phyloP scores from a whole-genome alignment of 2,888 invertebrate species.

The Agrilus mali region DNA sequence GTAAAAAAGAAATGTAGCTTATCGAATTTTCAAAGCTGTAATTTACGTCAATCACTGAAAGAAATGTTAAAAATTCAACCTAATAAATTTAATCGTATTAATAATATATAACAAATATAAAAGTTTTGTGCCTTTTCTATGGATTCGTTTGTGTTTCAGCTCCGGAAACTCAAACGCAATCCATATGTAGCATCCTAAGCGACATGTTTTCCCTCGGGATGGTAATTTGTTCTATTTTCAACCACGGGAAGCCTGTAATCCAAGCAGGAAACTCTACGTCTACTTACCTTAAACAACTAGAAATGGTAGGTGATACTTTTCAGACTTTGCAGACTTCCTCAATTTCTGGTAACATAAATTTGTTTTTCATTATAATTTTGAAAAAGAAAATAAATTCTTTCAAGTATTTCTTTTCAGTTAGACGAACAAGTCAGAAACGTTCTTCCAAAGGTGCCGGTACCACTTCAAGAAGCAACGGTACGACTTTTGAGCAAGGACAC shows the following conservation, averaged over 20 bases:
- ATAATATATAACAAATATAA: too few species aligned
- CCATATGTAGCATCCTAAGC: slow-evolving; percentile 72
- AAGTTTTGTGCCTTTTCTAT: too few species aligned
- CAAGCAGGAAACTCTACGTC: slow-evolving; percentile 84
- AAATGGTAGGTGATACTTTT: slow-evolving; percentile 54
- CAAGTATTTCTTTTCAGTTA: slow-evolving; percentile 44
- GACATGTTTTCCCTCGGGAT: slow-evolving; percentile 97
- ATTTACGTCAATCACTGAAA: too few species aligned
- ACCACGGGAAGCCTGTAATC: slow-evolving; percentile 77
- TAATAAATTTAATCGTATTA: too few species aligned
- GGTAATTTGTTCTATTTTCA: slow-evolving; percentile 86
- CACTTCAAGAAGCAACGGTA: slow-evolving; percentile 78
- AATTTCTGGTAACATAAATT: too few species aligned
- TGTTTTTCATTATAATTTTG: neutral
- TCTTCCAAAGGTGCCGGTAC: slow-evolving; percentile 65
- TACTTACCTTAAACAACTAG: slow-evolving; percentile 81
- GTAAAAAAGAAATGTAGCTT: too few species aligned
- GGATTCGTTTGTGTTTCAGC: slow-evolving; percentile 43
- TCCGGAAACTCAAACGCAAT: slow-evolving; percentile 82
- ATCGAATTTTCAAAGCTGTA: too few species aligned
- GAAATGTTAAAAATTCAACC: too few species aligned
- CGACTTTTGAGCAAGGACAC: slow-evolving; percentile 75
- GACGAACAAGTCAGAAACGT: slow-evolving; percentile 70
- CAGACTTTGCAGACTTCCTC: too few species aligned
- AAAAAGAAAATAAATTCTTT: neutral